These are phyloP conservation scores for Cirrhinus molitorella DNA, from an alignment of 2,797 vertebrate genomes.

Conservation along the genomic window DNA sequence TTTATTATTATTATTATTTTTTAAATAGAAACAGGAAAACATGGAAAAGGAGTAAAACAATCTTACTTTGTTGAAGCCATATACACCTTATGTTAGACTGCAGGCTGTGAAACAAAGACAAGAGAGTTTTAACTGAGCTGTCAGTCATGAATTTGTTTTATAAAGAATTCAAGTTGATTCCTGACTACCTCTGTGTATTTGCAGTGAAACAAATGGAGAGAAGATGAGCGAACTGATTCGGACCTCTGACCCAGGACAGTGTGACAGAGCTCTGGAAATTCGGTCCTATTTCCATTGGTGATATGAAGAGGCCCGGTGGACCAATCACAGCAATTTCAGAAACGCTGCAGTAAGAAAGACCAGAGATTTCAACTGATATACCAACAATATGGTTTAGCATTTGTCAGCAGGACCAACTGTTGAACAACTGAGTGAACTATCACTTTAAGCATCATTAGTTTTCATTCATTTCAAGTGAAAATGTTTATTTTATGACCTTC, in stretches of 20 bases:
- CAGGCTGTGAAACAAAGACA: slow-evolving; percentile 67
- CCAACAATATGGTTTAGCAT: background rate
- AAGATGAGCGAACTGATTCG: slow-evolving; percentile 67
- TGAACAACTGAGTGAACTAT: background rate
- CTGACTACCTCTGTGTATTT: slow-evolving; percentile 71
- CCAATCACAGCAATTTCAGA: slow-evolving; percentile 75
- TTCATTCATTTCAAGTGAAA: background rate
- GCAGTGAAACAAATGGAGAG: slow-evolving; percentile 76
- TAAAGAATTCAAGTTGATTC: background rate
- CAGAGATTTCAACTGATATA: background rate
- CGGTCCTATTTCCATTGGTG: slow-evolving; percentile 47
- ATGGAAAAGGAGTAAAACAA: background rate
- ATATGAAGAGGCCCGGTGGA: slow-evolving; percentile 69
- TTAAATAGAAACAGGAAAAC: background rate
- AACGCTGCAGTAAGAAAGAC: slow-evolving; percentile 60
- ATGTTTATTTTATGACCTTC: background rate
- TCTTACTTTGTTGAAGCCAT: slow-evolving; percentile 80
- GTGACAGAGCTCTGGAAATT: slow-evolving; percentile 55
- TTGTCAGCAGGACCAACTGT: background rate
- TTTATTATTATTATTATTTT: background rate
- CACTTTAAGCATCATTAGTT: background rate
- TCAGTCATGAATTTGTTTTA: background rate
- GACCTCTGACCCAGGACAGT: slow-evolving; percentile 70
- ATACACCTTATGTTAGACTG: slow-evolving; percentile 78
- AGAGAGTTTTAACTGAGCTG: background rate